These are phyloP conservation scores for Plecotus auritus DNA, from an alignment of 2,113 vertebrate genomes.

Conservation along the genomic window DNA sequence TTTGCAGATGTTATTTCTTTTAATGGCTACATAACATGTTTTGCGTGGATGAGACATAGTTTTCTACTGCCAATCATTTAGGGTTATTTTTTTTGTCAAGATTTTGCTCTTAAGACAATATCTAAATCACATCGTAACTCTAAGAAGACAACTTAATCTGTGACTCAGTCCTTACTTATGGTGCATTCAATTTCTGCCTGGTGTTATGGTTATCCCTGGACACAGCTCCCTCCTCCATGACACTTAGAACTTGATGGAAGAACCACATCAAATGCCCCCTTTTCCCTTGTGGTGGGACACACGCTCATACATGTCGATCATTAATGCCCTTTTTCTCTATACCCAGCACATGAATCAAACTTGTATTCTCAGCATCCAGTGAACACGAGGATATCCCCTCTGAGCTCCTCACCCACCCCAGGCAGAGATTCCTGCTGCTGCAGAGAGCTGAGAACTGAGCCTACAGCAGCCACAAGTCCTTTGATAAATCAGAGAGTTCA, in stretches of 20 bases:
- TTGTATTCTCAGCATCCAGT: background rate
- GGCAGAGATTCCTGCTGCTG: background rate
- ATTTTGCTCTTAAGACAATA: background rate
- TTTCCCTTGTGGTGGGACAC: background rate
- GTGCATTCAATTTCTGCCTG: background rate
- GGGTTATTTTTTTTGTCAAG: background rate
- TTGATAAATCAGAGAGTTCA: background rate
- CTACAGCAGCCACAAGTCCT: background rate
- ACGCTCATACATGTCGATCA: rapidly evolving
- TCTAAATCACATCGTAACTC: background rate
- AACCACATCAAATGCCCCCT: rapidly evolving
- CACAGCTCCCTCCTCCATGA: background rate
- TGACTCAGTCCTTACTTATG: background rate
- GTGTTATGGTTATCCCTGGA: background rate
- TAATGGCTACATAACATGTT: background rate
- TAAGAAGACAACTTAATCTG: background rate
- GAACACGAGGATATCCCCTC: background rate
- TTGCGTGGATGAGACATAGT: background rate
- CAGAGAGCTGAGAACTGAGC: background rate
- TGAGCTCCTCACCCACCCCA: background rate
- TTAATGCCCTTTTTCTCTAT: background rate
- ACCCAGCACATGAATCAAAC: background rate
- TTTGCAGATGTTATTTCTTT: background rate
- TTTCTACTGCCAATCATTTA: background rate
- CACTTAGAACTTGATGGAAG: background rate